These are phyloP conservation scores for Denticeps clupeoides DNA, from an alignment of 2,797 vertebrate genomes.

Conservation along the genomic window DNA sequence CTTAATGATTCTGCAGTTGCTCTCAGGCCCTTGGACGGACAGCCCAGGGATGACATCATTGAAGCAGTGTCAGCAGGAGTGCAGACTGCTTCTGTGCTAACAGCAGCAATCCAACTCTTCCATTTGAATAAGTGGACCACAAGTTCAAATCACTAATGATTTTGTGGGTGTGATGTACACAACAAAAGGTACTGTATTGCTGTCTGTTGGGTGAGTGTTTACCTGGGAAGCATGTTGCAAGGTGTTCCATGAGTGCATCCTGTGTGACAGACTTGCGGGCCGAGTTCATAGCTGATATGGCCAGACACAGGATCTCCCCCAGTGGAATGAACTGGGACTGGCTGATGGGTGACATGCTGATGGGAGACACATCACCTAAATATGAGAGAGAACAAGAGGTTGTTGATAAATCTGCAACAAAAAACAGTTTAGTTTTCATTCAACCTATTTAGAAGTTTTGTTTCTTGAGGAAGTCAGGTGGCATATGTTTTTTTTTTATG, in stretches of 20 bases:
- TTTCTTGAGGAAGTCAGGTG: no score
- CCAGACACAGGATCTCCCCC: constrained; percentile 97
- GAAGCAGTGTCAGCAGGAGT: neutral
- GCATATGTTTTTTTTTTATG: no score
- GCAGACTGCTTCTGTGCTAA: no score
- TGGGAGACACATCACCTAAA: constrained; percentile 97
- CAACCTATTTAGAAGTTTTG: no score
- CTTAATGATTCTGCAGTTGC: neutral
- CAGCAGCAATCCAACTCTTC: no score
- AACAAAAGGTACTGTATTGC: no score
- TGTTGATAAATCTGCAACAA: no score
- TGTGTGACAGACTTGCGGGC: constrained; percentile 96
- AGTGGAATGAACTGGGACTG: constrained; percentile 99
- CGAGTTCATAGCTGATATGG: constrained; percentile 97
- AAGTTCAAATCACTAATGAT: no score
- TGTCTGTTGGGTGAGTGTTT: no score
- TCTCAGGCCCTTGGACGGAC: neutral
- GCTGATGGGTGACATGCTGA: constrained; percentile 99
- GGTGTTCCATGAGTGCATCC: constrained; percentile 96
- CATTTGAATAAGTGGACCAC: no score
- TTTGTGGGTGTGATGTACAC: no score
- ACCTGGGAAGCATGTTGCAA: constrained; percentile 98
- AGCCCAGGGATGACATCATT: neutral
- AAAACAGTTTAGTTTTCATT: no score
- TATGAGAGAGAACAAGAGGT: neutral